Percentiles rank a stretch among this genome's conserved stretches.
phyloP scores from a whole-genome alignment of 2,888 invertebrate species.

The Eristalinus sepulchralis region DNA sequence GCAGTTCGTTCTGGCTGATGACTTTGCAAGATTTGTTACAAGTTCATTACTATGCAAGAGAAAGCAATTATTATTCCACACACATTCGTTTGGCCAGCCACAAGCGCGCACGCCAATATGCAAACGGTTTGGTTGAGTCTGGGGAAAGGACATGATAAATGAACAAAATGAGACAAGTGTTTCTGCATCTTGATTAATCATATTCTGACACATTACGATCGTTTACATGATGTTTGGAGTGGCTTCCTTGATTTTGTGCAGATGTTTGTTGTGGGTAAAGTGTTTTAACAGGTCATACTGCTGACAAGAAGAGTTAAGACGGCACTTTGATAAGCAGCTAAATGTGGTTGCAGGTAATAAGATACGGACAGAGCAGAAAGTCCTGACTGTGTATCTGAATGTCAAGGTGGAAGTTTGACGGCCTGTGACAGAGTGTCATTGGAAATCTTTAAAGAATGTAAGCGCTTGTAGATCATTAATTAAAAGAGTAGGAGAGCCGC shows the following conservation, averaged over 20 bases:
- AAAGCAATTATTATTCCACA: not conserved
- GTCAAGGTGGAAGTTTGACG: no score
- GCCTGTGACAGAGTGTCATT: no score
- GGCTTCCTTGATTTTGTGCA: not conserved
- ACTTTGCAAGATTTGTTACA: not conserved
- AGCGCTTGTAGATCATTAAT: no score
- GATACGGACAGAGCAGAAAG: no score
- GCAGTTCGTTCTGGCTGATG: not conserved
- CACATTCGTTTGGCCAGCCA: not conserved
- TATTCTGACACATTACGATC: not conserved
- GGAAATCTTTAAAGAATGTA: no score
- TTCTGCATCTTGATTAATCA: not conserved
- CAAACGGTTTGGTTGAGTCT: not conserved
- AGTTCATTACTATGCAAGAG: not conserved
- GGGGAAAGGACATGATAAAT: not conserved
- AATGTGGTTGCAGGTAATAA: no score
- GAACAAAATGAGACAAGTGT: not conserved
- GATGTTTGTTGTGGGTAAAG: no score
- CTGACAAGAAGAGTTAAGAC: no score
- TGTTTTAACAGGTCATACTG: no score
- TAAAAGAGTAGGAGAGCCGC: no score
- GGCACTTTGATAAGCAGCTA: no score
- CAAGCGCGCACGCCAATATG: not conserved
- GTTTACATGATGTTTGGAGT: not conserved
- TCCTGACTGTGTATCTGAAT: no score